A percentile compares a stretch with the other conserved stretches of the same genome.
phyloP scores from a whole-genome alignment of 1,140 invertebrate genomes.

The Temnothorax curvispinosus region DNA sequence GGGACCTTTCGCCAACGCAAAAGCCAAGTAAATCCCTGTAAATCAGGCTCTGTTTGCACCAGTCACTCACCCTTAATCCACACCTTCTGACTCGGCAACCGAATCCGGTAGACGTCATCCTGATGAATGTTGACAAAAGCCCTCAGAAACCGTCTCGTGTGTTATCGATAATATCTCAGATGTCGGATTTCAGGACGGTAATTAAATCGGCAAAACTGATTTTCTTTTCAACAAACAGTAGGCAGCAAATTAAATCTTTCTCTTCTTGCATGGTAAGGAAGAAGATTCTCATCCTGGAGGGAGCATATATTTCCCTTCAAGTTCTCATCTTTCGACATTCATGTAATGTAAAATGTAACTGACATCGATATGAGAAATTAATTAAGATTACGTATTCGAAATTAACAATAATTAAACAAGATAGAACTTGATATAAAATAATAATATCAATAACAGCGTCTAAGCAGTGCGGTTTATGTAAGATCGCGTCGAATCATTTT shows the following conservation, averaged over 20 bases:
- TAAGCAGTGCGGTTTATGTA: neutral
- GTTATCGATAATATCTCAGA: neutral
- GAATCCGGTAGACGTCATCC: slow-evolving; percentile 17
- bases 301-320: neutral
- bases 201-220: neutral
- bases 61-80: slow-evolving; percentile 63
- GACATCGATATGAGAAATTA: neutral
- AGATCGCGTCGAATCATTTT: neutral
- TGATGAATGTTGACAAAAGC: slow-evolving; percentile 65
- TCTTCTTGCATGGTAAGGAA: neutral
- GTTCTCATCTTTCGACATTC: neutral
- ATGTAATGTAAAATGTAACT: neutral
- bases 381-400: neutral
- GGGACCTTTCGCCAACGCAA: neutral
- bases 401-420: neutral
- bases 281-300: neutral
- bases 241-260: neutral
- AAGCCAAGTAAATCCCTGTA: slow-evolving; percentile 56
- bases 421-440: too few relatives aligned
- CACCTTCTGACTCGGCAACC: neutral
- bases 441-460: neutral
- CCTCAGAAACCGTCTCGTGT: neutral
- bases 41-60: slow-evolving; percentile 68
- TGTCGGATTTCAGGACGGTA: neutral
- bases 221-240: neutral